These are phyloP conservation scores for Gobiocypris rarus DNA, from an alignment of 2,113 vertebrate species.

Conservation along the genomic window DNA sequence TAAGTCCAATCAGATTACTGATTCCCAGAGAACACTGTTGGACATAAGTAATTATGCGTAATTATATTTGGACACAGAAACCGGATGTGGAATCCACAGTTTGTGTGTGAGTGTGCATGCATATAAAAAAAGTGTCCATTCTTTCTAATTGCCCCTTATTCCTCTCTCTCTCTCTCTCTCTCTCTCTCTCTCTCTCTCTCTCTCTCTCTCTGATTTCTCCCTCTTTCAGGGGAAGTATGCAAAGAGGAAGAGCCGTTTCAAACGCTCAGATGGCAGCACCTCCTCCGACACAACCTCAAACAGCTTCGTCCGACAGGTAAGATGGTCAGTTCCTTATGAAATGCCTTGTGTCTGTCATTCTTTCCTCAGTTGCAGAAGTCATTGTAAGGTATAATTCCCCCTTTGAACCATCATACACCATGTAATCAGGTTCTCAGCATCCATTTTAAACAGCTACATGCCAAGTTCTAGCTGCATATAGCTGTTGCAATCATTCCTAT, in stretches of 20 bases:
- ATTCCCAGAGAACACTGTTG: conserved; percentile 60
- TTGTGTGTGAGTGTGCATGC: conserved; percentile 8
- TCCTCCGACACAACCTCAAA: conserved; percentile 98
- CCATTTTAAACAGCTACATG: not conserved
- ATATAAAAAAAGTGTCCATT: not conserved
- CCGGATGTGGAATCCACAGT: conserved; percentile 20
- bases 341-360: not conserved
- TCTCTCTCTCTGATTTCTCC: not conserved
- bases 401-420: not conserved
- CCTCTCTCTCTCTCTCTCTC: not conserved
- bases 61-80: conserved; percentile 56
- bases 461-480: not conserved
- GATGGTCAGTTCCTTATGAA: conserved; percentile 22
- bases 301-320: conserved; percentile 96
- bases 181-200: not conserved
- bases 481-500: not conserved
- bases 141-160: not conserved
- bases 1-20: conserved; percentile 75
- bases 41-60: conserved; percentile 70
- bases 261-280: conserved; percentile 94
- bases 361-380: not conserved
- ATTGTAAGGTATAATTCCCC: not conserved
- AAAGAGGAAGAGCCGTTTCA: conserved; percentile 94
- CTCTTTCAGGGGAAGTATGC: conserved; percentile 86
- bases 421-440: not conserved